Conservation (phyloP, 2,888 invertebrate genomes). For the Neoascia interrupta region DNA sequence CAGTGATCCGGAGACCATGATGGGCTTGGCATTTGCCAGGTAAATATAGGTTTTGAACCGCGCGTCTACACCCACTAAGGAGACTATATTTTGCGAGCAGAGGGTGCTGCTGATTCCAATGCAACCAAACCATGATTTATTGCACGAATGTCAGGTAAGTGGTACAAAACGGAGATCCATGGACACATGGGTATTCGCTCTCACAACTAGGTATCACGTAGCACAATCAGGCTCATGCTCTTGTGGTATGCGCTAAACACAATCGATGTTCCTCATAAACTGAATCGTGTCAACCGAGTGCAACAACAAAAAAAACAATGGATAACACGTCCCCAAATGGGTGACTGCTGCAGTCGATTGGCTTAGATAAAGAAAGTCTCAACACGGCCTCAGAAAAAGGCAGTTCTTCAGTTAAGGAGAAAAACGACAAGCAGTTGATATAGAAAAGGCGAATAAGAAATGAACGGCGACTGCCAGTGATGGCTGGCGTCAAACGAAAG, state of each 20-base stretch:
- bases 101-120: slow-evolving; percentile 6
- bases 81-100: too few species aligned
- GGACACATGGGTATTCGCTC: slow-evolving; percentile 4
- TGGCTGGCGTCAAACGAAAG: slow-evolving; percentile 20
- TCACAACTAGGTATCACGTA: not conserved
- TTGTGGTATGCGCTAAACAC: slow-evolving; percentile 17
- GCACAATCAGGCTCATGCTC: slow-evolving; percentile 13
- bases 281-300: slow-evolving; percentile 53
- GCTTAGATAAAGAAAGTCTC: slow-evolving; percentile 58
- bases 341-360: slow-evolving; percentile 37
- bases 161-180: slow-evolving; percentile 23
- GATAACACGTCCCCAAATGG: slow-evolving; percentile 51
- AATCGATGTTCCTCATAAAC: slow-evolving; percentile 54
- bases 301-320: not conserved
- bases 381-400: slow-evolving; percentile 32
- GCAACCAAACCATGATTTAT: slow-evolving; percentile 51
- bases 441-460: not conserved
- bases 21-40: slow-evolving; percentile 24
- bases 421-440: slow-evolving; percentile 1
- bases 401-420: slow-evolving; percentile 29
- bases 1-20: slow-evolving; percentile 2
- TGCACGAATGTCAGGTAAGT: slow-evolving; percentile 51
- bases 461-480: not conserved
- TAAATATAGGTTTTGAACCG: slow-evolving; percentile 7
- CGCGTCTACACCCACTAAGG: slow-evolving; percentile 41